Percentiles rank a stretch among this genome's conserved stretches.
These are phyloP conservation scores for Dinocampus coccinellae DNA, from an alignment of 2,888 invertebrate species.

Conservation along the genomic window DNA sequence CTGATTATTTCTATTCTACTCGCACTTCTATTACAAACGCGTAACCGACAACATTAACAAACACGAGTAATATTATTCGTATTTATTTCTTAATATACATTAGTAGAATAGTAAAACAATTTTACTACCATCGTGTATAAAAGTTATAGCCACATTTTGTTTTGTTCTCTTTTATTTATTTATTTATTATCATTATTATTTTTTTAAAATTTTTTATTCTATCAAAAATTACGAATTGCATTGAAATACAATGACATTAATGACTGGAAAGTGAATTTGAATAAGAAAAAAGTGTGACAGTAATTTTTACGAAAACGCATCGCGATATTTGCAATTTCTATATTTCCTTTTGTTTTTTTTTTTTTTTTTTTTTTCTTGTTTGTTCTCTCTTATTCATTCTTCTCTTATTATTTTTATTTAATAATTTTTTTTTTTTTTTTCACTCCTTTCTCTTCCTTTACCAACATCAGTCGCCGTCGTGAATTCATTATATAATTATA, in stretches of 20 bases:
- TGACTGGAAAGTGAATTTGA: neutral
- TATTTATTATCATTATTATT: neutral
- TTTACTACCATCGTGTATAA: too few relatives aligned
- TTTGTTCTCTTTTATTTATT: neutral
- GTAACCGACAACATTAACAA: too few relatives aligned
- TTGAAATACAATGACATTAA: neutral
- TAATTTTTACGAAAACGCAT: constrained; percentile 12
- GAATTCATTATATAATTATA: constrained; percentile 16
- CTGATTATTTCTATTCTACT: too few relatives aligned
- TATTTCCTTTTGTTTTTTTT: neutral
- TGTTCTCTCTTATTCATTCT: neutral
- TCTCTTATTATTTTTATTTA: neutral
- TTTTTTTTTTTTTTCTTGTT: neutral
- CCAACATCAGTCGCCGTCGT: constrained; percentile 10
- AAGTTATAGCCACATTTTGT: too few relatives aligned
- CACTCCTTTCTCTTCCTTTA: neutral
- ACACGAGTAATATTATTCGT: too few relatives aligned
- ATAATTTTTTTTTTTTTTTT: neutral
- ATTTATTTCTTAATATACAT: too few relatives aligned
- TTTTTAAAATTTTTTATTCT: constrained; percentile 7
- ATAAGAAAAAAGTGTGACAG: neutral
- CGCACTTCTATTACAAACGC: too few relatives aligned
- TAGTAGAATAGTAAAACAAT: too few relatives aligned
- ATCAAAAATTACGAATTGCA: constrained; percentile 27
- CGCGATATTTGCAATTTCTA: constrained; percentile 24